phyloP scores from a whole-genome alignment of 2,888 invertebrate genomes.

The Mycalesis mineus region DNA sequence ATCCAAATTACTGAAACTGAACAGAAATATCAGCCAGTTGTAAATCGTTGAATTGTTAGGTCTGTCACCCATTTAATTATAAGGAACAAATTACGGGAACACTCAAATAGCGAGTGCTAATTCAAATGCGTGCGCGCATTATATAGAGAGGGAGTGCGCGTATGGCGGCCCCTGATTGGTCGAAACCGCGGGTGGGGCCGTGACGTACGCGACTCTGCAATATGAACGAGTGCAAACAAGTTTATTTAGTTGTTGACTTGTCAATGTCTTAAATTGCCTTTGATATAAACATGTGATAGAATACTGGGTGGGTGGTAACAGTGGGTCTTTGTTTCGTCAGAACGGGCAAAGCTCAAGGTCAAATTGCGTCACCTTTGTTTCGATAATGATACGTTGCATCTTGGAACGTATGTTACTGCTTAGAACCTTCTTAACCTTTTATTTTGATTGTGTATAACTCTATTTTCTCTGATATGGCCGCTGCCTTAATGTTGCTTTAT shows the following conservation, averaged over 20 bases:
- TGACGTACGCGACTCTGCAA: conserved; percentile 13
- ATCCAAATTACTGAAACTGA: conserved; percentile 75
- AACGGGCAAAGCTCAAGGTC: conserved; percentile 47
- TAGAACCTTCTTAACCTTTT: not conserved
- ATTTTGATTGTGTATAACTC: too few species aligned
- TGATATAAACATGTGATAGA: conserved; percentile 15
- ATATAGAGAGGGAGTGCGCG: conserved; percentile 59
- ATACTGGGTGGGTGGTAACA: conserved; percentile 9
- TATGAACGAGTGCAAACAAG: conserved; percentile 3
- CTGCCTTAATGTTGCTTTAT: too few species aligned
- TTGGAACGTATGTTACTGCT: not conserved
- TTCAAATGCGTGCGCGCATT: conserved; percentile 47
- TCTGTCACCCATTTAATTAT: conserved; percentile 73
- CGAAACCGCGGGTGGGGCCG: conserved; percentile 65
- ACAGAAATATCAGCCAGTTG: conserved; percentile 75
- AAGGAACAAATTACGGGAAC: conserved; percentile 35
- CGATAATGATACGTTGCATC: not conserved
- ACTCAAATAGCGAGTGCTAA: conserved; percentile 44
- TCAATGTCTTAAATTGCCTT: conserved; percentile 26
- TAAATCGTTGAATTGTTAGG: conserved; percentile 63
- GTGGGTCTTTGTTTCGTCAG: conserved; percentile 42
- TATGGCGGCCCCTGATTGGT: conserved; percentile 58
- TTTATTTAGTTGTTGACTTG: conserved; percentile 32
- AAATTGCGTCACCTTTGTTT: conserved; percentile 41
- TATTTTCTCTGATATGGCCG: too few species aligned